Evolutionary conservation across 1,140 invertebrate species (phyloP).

Genomic region (Bradynema listronoti): DNA sequence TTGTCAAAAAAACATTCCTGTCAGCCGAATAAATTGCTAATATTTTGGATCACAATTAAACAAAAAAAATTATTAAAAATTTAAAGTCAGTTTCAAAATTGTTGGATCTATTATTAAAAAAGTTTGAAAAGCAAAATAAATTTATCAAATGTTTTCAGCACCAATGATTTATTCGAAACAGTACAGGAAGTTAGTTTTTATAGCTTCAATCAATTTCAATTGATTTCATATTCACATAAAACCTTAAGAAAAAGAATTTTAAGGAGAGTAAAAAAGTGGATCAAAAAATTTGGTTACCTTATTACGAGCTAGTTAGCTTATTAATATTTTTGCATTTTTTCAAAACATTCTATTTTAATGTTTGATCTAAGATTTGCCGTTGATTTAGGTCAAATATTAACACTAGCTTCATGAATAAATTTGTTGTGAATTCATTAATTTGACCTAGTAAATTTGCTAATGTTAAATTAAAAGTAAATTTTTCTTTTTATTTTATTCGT

Average conservation of each 20-base stretch:
- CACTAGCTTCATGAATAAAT: too few relatives aligned
- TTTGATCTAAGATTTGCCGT: too few relatives aligned
- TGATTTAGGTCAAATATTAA: too few relatives aligned
- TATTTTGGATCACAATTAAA: neutral
- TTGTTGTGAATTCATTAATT: too few relatives aligned
- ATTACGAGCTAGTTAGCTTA: neutral
- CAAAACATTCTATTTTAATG: neutral
- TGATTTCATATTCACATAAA: neutral
- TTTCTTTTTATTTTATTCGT: neutral
- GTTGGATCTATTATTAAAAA: too few relatives aligned
- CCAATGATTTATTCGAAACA: neutral
- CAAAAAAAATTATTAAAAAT: neutral
- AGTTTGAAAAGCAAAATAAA: too few relatives aligned
- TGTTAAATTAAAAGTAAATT: too few relatives aligned
- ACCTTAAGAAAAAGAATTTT: neutral
- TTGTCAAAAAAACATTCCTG: neutral
- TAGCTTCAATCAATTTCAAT: neutral
- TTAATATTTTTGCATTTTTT: neutral
- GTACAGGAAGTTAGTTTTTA: neutral
- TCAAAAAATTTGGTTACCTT: neutral
- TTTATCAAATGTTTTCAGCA: neutral
- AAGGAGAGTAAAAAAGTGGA: neutral
- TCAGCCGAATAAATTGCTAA: neutral
- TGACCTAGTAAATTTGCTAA: too few relatives aligned
- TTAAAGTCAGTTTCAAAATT: neutral